Percentiles rank a stretch among this genome's conserved stretches.
Evolutionary conservation across 2,888 invertebrate genomes (phyloP).

Genomic region (Clunio marinus): DNA sequence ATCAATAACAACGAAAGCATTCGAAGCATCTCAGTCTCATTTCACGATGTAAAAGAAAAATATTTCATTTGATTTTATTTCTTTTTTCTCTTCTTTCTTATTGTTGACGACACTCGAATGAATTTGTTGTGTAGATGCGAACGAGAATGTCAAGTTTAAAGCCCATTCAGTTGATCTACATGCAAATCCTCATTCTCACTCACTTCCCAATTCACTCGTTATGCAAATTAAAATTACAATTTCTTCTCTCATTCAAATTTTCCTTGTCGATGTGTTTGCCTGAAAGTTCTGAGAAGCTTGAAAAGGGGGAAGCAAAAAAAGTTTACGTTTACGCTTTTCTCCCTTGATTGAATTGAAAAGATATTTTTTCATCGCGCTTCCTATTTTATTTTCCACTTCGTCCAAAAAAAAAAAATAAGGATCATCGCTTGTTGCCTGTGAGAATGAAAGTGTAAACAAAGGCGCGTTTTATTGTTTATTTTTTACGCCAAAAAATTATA

Average conservation of each 20-base stretch:
- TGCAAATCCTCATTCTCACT: too few species aligned
- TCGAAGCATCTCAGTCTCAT: too few species aligned
- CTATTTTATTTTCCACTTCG: too few species aligned
- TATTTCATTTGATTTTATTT: background rate
- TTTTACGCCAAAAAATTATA: conserved; percentile 10
- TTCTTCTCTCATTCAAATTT: background rate
- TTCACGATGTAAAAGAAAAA: background rate
- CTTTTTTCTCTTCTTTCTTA: background rate
- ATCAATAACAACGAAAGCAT: background rate
- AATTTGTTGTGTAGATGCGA: too few species aligned
- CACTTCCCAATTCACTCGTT: background rate
- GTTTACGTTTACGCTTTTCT: too few species aligned
- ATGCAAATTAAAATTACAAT: background rate
- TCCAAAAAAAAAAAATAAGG: too few species aligned
- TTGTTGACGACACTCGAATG: too few species aligned
- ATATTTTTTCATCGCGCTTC: background rate
- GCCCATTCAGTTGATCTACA: background rate
- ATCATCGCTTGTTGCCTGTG: background rate
- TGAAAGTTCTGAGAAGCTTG: too few species aligned
- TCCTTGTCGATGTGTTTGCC: too few species aligned
- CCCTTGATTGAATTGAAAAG: background rate
- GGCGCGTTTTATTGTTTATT: background rate
- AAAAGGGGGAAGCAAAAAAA: too few species aligned
- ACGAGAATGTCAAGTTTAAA: background rate
- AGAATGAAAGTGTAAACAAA: conserved; percentile 3